A percentile compares a stretch with the other conserved stretches of the same genome.
Evolutionary conservation across 2,888 invertebrate genomes (phyloP).

Genomic region (Agrochola lota): DNA sequence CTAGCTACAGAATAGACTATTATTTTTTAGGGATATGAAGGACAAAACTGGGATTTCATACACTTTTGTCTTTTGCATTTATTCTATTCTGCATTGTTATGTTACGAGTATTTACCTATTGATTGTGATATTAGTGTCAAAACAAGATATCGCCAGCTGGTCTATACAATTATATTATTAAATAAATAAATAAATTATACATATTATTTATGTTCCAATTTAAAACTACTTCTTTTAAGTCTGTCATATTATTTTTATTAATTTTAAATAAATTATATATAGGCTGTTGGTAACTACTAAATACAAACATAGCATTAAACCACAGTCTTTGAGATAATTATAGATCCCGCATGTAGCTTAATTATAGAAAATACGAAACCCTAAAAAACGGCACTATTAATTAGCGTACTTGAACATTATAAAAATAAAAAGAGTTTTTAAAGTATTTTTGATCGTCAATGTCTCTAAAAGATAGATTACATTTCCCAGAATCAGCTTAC

Average conservation of each 20-base stretch:
- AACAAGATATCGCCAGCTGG: background rate
- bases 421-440: background rate
- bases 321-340: no score
- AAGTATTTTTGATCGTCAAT: background rate
- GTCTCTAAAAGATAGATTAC: background rate
- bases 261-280: no score
- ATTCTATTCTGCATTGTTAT: background rate
- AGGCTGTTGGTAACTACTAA: no score
- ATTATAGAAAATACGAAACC: no score
- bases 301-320: no score
- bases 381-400: background rate
- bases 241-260: background rate
- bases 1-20: slow-evolving; percentile 1
- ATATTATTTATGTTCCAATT: no score
- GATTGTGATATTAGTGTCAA: background rate
- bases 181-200: no score
- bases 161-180: no score
- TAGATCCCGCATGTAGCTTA: no score
- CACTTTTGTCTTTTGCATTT: background rate
- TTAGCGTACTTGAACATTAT: no score
- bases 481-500: background rate
- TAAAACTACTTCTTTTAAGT: no score
- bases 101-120: background rate
- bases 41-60: background rate
- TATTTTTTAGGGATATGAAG: background rate